phyloP scores from a whole-genome alignment of 2,797 vertebrate genomes.

The Zonotrichia albicollis region DNA sequence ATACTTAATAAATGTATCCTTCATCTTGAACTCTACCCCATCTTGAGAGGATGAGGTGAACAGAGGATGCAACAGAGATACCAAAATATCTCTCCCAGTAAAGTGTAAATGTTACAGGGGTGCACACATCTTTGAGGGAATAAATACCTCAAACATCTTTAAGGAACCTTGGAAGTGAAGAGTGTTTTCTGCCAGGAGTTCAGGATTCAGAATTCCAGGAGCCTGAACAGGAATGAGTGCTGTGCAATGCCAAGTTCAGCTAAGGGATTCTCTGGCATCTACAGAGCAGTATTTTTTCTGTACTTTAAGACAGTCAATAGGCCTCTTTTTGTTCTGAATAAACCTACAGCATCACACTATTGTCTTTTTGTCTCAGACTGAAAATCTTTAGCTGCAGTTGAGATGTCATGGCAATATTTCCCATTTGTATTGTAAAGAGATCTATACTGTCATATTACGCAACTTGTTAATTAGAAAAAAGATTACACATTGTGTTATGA shows the following conservation, averaged over 20 bases:
- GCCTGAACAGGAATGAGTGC: rapidly evolving
- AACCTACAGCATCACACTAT: neutral
- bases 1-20: neutral
- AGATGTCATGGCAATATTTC: neutral
- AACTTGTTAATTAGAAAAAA: neutral
- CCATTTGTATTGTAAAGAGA: neutral
- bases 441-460: neutral
- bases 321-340: neutral
- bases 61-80: neutral
- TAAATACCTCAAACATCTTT: neutral
- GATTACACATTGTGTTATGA: neutral
- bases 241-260: neutral
- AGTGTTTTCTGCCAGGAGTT: neutral
- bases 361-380: neutral
- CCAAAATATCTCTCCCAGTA: neutral
- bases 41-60: neutral
- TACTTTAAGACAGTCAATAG: neutral
- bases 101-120: neutral
- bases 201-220: neutral
- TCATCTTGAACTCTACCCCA: neutral
- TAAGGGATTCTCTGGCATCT: neutral
- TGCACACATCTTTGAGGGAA: neutral
- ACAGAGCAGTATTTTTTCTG: neutral
- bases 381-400: neutral
- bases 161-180: neutral